A percentile compares a stretch with the other conserved stretches of the same genome.
phyloP scores from a whole-genome alignment of 2,888 invertebrate genomes.

The Electrophaes corylata region DNA sequence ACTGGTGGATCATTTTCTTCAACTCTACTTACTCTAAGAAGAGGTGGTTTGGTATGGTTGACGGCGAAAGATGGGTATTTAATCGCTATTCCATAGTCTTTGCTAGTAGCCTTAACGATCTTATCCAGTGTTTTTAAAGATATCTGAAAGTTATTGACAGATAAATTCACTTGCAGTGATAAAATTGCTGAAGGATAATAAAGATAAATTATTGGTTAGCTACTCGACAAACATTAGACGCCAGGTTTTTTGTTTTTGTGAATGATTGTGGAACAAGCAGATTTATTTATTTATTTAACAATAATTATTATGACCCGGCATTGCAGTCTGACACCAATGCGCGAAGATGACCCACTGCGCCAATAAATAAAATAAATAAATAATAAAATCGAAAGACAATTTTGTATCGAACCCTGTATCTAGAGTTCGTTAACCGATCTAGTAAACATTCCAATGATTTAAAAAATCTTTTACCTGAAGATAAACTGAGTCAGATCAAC shows the following conservation, averaged over 20 bases:
- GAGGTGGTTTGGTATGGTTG: slow-evolving; percentile 38
- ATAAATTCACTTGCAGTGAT: neutral
- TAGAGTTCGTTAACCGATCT: neutral
- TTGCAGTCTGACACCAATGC: too few species aligned
- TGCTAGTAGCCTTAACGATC: slow-evolving; percentile 63
- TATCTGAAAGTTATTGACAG: slow-evolving; percentile 70
- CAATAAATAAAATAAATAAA: too few species aligned
- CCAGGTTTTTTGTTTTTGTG: too few species aligned
- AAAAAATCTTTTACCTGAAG: neutral
- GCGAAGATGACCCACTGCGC: too few species aligned
- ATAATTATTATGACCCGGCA: too few species aligned
- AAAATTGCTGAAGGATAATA: too few species aligned
- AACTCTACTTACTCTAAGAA: slow-evolving; percentile 36
- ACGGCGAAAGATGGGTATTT: slow-evolving; percentile 59
- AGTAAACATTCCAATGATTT: neutral
- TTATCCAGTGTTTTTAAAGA: slow-evolving; percentile 86
- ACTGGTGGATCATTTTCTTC: slow-evolving; percentile 58
- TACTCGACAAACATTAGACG: too few species aligned
- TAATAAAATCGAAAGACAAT: too few species aligned
- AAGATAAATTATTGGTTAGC: too few species aligned
- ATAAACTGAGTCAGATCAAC: neutral
- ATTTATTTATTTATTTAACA: too few species aligned
- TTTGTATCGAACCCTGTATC: too few species aligned
- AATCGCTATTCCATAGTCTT: slow-evolving; percentile 54
- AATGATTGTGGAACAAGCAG: too few species aligned